phyloP scores from a whole-genome alignment of 2,113 vertebrate genomes.

The Rhea americana region DNA sequence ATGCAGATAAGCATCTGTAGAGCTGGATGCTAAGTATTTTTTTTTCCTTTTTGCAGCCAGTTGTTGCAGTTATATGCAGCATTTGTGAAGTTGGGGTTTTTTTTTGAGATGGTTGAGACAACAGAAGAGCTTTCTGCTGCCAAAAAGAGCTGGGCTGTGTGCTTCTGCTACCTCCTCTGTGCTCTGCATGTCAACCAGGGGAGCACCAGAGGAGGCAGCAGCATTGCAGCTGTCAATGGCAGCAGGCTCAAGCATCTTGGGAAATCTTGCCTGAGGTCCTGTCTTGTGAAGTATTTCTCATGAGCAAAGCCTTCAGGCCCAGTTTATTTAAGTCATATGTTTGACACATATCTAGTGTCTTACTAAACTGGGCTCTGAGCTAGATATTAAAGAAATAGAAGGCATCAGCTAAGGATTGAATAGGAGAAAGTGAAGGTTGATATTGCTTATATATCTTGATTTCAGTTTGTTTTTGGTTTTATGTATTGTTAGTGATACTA shows the following conservation, averaged over 20 bases:
- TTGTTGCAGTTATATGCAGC: background rate
- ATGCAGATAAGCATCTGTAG: fast-evolving
- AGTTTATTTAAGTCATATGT: fast-evolving
- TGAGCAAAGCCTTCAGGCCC: background rate
- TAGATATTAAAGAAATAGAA: background rate
- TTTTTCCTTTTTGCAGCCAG: background rate
- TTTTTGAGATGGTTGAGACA: background rate
- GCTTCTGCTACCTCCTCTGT: background rate
- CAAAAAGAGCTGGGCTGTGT: background rate
- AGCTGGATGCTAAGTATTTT: background rate
- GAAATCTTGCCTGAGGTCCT: background rate
- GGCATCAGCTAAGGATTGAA: background rate
- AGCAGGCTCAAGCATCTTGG: background rate
- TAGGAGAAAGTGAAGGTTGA: background rate
- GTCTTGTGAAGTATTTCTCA: fast-evolving
- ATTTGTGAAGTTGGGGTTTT: background rate
- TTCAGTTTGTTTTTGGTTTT: background rate
- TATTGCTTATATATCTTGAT: background rate
- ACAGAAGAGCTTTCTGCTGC: background rate
- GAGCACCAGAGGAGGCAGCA: background rate
- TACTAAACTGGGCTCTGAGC: fast-evolving
- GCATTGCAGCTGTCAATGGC: background rate
- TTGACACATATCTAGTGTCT: fast-evolving
- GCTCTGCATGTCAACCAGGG: fast-evolving
- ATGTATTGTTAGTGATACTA: background rate